These are phyloP conservation scores for Zaprionus tsacasi DNA, from an alignment of 1,140 invertebrate species.

Conservation along the genomic window DNA sequence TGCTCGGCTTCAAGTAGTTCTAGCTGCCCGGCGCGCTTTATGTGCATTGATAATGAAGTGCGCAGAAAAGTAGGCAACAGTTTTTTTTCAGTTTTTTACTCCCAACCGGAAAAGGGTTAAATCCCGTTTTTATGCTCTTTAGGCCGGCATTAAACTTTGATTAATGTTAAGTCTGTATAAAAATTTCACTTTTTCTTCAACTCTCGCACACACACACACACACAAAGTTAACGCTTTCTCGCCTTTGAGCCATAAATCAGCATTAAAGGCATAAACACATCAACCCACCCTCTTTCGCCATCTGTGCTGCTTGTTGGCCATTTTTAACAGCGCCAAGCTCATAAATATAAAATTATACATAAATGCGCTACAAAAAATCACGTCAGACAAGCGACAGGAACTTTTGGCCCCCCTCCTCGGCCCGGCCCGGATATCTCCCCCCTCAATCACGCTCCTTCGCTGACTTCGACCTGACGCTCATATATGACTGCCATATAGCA, in stretches of 20 bases:
- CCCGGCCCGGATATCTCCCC: not conserved
- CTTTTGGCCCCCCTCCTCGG: not conserved
- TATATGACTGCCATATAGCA: constrained; percentile 39
- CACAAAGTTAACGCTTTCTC: constrained; percentile 30
- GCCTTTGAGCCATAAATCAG: constrained; percentile 63
- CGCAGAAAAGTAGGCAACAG: constrained; percentile 57
- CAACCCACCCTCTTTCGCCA: constrained; percentile 6
- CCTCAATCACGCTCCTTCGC: not conserved
- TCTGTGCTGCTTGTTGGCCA: constrained; percentile 21
- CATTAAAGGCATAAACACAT: constrained; percentile 78
- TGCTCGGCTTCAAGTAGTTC: constrained; percentile 52
- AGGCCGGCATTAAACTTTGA: constrained; percentile 69
- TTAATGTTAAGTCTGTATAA: constrained; percentile 64
- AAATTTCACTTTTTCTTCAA: constrained; percentile 32
- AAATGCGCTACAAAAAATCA: constrained; percentile 79
- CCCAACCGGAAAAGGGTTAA: not conserved
- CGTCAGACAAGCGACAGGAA: constrained; percentile 53
- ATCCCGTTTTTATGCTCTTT: constrained; percentile 52
- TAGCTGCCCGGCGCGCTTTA: constrained; percentile 47
- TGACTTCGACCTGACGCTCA: constrained; percentile 52
- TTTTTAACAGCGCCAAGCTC: constrained; percentile 72
- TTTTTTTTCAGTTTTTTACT: constrained; percentile 37
- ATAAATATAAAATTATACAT: constrained; percentile 83
- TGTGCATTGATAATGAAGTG: constrained; percentile 70
- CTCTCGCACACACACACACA: constrained; percentile 12